A percentile compares a stretch with the other conserved stretches of the same genome.
These are phyloP conservation scores for Caenorhabditis sulstoni DNA, from an alignment of 2,888 invertebrate species.

Conservation along the genomic window DNA sequence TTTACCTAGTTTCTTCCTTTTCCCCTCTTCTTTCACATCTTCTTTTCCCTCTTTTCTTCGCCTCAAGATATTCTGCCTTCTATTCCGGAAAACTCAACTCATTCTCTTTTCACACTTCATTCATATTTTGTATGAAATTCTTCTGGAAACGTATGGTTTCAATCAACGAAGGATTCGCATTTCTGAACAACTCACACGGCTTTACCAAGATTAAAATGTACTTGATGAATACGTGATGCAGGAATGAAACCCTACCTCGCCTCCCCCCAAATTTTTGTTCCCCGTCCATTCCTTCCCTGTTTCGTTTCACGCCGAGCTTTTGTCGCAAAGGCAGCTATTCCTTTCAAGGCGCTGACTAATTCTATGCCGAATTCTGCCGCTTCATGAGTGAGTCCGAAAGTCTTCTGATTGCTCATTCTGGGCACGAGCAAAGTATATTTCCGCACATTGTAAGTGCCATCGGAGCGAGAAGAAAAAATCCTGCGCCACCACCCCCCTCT, in stretches of 20 bases:
- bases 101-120: constrained; percentile 23
- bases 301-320: not conserved
- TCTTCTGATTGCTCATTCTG: constrained; percentile 19
- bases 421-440: constrained; percentile 8
- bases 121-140: not conserved
- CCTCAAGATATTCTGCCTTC: constrained; percentile 36
- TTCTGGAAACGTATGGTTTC: constrained; percentile 15
- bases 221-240: not conserved
- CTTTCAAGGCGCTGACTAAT: constrained; percentile 7
- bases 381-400: not conserved
- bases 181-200: not conserved
- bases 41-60: constrained; percentile 13
- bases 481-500: not conserved
- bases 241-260: constrained; percentile 6
- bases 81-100: constrained; percentile 12
- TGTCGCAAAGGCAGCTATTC: not conserved
- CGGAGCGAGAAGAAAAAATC: not conserved
- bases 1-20: constrained; percentile 41
- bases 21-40: constrained; percentile 2
- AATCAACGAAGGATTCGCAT: not conserved
- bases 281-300: not conserved
- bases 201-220: constrained; percentile 8
- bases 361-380: not conserved
- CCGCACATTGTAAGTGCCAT: constrained; percentile 8
- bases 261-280: not conserved